A percentile compares a stretch with the other conserved stretches of the same genome.
These are phyloP conservation scores for Coccyzus lansbergi DNA, from an alignment of 2,797 vertebrate species.

Conservation along the genomic window DNA sequence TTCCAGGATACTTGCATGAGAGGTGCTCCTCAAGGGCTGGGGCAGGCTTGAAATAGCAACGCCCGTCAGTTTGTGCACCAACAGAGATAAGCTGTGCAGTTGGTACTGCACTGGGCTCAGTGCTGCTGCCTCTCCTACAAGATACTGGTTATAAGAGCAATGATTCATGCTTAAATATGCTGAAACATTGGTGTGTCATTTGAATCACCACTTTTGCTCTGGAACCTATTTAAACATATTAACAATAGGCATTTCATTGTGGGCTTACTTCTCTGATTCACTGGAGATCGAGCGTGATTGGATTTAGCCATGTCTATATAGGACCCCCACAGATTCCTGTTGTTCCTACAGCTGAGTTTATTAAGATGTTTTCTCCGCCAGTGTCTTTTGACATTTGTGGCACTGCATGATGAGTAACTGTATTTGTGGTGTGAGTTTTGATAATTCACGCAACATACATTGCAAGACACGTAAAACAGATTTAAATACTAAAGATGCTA, in stretches of 20 bases:
- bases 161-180: neutral
- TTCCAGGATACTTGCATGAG: neutral
- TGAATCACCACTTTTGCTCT: neutral
- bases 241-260: neutral
- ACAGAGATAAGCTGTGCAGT: neutral
- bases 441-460: neutral
- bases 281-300: too few relatives aligned
- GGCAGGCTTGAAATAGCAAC: neutral
- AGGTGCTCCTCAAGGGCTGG: neutral
- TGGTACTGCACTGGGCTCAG: neutral
- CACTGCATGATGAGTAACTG: neutral
- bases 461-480: neutral
- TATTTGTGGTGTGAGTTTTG: neutral
- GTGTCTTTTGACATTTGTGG: neutral
- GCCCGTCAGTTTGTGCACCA: too few relatives aligned
- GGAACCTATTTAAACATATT: neutral
- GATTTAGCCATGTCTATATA: neutral
- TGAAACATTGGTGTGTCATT: rapidly evolving
- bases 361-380: neutral
- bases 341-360: neutral
- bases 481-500: neutral
- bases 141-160: neutral
- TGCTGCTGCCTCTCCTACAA: neutral
- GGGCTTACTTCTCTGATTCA: neutral
- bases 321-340: neutral